Conservation (phyloP, 2,797 vertebrate species). For the Eulemur coronatus region DNA sequence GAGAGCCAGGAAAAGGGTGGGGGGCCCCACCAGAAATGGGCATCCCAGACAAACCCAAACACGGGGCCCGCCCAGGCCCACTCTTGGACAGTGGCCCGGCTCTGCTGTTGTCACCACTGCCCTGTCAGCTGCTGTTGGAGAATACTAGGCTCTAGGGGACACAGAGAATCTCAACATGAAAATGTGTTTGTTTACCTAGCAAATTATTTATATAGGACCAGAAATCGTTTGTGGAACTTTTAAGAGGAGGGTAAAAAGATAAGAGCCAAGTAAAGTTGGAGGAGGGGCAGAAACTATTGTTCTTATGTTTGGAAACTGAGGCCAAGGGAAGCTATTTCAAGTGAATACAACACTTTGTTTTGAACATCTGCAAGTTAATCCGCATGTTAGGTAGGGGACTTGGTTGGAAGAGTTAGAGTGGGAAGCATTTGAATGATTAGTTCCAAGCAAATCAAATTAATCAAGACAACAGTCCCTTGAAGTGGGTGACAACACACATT, state of each 20-base stretch:
- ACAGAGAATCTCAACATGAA: neutral
- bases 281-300: neutral
- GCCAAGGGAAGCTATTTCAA: neutral
- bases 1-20: slow-evolving; percentile 55
- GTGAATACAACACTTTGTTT: neutral
- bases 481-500: neutral
- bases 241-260: neutral
- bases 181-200: slow-evolving; percentile 23
- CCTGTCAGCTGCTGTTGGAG: neutral
- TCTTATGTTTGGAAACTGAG: neutral
- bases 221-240: slow-evolving; percentile 14
- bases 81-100: neutral
- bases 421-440: neutral
- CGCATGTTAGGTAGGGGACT: neutral
- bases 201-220: slow-evolving; percentile 34
- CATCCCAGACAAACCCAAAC: slow-evolving; percentile 52
- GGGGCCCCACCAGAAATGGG: neutral
- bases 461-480: neutral
- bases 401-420: neutral
- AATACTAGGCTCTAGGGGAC: neutral
- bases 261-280: slow-evolving; percentile 11
- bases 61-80: neutral
- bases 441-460: neutral
- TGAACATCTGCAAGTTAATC: neutral
- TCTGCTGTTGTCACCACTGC: neutral